Base-by-base conservation (phyloP, 2,797 vertebrate genomes). In the Catostomus latipinnis region DNA sequence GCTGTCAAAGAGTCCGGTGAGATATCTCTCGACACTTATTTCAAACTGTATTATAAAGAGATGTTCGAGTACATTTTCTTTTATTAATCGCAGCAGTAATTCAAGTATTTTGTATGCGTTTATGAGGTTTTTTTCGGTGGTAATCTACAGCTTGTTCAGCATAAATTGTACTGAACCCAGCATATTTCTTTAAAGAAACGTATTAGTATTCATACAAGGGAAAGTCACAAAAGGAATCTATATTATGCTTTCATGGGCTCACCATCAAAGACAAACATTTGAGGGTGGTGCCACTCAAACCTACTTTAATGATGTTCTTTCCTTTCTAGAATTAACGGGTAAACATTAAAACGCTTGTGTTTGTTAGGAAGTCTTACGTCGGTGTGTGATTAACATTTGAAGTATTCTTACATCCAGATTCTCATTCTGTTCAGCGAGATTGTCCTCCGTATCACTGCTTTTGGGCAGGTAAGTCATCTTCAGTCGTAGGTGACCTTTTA, bases 391-490 rank as follows among this genome's bases (percentile, higher is more conserved):
- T 34, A 34, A 34, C 34, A 13, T 50, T 12, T 69, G 18, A 4
- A 43, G 48, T 50, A 49, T 45, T 85, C 95, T 92, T 88, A 98
- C 98, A 91, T 98, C 97, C 13, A 88, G 78, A 71, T 97, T 96
- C 82, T 98, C 97, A 0, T 90, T 91, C 87, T 95, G 96, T 82
- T 98, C 96, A 43, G 91, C 53, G 0, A 91, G 85, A 81, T 97
- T 96, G 60, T 96, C 97, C 88, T 95, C 96, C 63, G 96, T 94
- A 49, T 93, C 95, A 12, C 81, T 88, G 88, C 87, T 94, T 92
- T 96, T 97, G 71, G 97, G 97, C 77, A 98, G 89, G 80, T 98
- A 99, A 9, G 96, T 97, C 97, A 99, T 98, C 94, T 98, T 99
- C 83, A 99, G 93, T 88, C 97, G 93, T 87, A 99, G 95, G 84